Conservation (phyloP, 2,888 invertebrate species). For the Petrolisthes cinctipes region DNA sequence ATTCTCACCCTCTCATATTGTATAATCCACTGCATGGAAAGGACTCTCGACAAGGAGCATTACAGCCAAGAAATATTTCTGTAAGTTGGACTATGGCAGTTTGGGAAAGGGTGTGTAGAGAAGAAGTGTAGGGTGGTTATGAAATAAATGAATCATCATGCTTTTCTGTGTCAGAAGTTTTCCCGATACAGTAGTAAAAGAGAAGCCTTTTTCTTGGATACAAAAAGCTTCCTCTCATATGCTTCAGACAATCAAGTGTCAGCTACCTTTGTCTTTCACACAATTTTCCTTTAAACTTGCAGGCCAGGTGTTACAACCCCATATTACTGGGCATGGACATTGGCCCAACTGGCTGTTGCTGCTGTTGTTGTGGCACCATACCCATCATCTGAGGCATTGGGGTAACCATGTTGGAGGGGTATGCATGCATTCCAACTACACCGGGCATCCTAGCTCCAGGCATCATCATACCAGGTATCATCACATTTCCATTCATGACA, state of each 20-base stretch:
- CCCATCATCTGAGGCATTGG: slow-evolving; percentile 32
- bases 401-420: background rate
- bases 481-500: slow-evolving; percentile 39
- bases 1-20: no score
- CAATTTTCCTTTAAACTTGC: background rate
- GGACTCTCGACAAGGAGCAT: no score
- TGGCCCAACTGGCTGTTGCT: slow-evolving; percentile 18
- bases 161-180: no score
- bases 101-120: no score
- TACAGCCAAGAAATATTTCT: no score
- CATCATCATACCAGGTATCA: slow-evolving; percentile 18
- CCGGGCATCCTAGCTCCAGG: slow-evolving; percentile 2
- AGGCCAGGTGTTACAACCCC: slow-evolving; percentile 42
- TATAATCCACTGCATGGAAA: no score
- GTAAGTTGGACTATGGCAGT: no score
- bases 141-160: no score
- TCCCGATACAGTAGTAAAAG: no score
- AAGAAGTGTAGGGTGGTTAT: no score
- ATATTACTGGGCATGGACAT: slow-evolving; percentile 54
- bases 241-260: background rate
- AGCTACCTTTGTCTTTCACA: background rate
- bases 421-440: slow-evolving; percentile 12
- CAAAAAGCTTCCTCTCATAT: no score
- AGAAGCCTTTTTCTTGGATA: no score
- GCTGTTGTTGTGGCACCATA: slow-evolving; percentile 23